Conservation (phyloP, 2,888 invertebrate genomes). For the Ligdia adustata region DNA sequence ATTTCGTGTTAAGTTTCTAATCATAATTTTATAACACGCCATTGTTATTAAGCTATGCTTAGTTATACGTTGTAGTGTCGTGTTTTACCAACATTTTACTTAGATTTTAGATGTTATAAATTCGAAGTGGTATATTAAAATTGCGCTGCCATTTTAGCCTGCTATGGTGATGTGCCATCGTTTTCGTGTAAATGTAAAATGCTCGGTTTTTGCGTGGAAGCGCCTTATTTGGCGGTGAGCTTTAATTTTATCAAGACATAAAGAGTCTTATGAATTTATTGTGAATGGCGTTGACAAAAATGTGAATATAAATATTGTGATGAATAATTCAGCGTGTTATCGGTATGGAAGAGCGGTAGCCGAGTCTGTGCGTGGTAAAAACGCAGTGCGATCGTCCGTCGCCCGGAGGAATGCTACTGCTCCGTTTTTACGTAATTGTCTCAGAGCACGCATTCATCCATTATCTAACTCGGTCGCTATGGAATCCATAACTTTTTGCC, state of each 20-base stretch:
- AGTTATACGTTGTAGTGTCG: constrained; percentile 7
- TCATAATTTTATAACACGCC: constrained; percentile 16
- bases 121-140: constrained; percentile 42
- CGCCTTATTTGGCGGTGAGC: constrained; percentile 73
- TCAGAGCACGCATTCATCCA: constrained; percentile 79
- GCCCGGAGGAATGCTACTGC: constrained; percentile 72
- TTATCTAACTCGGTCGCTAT: constrained; percentile 63
- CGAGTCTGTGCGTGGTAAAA: constrained; percentile 58
- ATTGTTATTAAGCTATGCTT: constrained; percentile 12
- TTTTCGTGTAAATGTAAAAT: constrained; percentile 58
- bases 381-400: constrained; percentile 57
- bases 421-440: constrained; percentile 81
- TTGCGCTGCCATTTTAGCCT: constrained; percentile 31
- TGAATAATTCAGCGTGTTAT: constrained; percentile 83
- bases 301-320: constrained; percentile 81
- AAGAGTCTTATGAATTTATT: constrained; percentile 80
- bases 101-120: constrained; percentile 23
- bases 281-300: constrained; percentile 82
- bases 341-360: constrained; percentile 72
- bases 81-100: constrained; percentile 5
- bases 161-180: constrained; percentile 52
- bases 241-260: constrained; percentile 83
- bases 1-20: constrained; percentile 10
- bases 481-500: constrained; percentile 42
- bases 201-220: constrained; percentile 57